Evolutionary conservation across 2,113 vertebrate species (phyloP), one percentile per base, ranked within the genome.

Genomic region (Ophthalmolycus amberensis): DNA sequence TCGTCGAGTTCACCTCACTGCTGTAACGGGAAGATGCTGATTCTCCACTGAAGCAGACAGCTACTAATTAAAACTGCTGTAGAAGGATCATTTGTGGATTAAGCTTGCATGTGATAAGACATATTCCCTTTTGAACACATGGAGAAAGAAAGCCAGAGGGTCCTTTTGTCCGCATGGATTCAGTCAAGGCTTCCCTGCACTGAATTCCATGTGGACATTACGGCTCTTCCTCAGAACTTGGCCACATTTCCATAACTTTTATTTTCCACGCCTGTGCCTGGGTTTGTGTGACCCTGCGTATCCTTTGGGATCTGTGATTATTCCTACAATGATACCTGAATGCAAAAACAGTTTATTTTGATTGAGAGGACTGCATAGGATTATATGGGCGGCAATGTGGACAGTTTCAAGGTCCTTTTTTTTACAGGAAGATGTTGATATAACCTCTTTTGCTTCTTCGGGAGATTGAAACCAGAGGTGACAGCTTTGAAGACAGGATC

Each of bases 221-320:
- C 52, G 52, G 38, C 44, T 87, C 59, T 80, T 72, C 72, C 70
- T 90, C 75, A 87, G 88, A 93, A 88, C 84, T 71, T 92, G 83
- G 79, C 40, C 74, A 79, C 75, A 91, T 93, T 92, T 91, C 89
- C 89, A 93, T 93, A 91, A 82, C 90, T 93, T 94, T 93, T 91
- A 90, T 92, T 93, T 92, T 88, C 85, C 74, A 46, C 29, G 72
- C 79, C 72, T 79, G 67, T 87, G 69, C 87, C 77, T 77, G 66
- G 70, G 82, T 91, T 90, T 79, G 71, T 40, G 60, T 92, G 93
- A 94, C 91, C 93, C 82, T 11, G 18, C 25, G 3, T 3, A 38
- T 92, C 91, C 91, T 83, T 71, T 74, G 88, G 88, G 91, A 90
- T 88, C 79, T 86, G 91, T 90, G 91, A 93, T 93, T 94, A 91